phyloP scores from a whole-genome alignment of 2,888 invertebrate species.

The Cataglyphis livida region DNA sequence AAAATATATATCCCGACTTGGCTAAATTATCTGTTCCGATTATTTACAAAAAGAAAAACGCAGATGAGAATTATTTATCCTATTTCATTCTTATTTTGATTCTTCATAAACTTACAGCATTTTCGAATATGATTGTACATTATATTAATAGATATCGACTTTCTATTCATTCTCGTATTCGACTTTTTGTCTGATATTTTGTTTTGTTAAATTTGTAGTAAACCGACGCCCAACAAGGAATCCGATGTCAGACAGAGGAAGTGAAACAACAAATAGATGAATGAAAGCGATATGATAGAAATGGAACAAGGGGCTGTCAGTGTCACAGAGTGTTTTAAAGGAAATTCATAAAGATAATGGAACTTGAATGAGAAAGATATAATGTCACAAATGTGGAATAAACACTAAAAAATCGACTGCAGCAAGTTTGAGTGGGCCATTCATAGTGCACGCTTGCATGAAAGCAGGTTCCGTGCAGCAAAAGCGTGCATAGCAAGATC shows the following conservation, averaged over 20 bases:
- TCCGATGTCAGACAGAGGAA: slow-evolving; percentile 85
- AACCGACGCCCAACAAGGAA: slow-evolving; percentile 84
- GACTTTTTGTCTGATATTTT: neutral
- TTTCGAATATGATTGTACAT: neutral
- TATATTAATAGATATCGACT: neutral
- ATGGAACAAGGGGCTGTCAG: slow-evolving; percentile 38
- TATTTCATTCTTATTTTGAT: neutral
- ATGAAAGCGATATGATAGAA: slow-evolving; percentile 68
- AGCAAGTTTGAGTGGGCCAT: slow-evolving; percentile 54
- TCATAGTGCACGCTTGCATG: slow-evolving; percentile 61
- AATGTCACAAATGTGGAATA: slow-evolving; percentile 38
- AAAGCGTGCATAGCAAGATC: slow-evolving; percentile 58
- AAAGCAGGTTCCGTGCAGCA: slow-evolving; percentile 59
- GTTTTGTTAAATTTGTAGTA: slow-evolving; percentile 72
- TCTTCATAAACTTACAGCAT: neutral
- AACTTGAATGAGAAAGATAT: slow-evolving; percentile 33
- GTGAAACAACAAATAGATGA: slow-evolving; percentile 73
- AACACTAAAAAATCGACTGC: slow-evolving; percentile 55
- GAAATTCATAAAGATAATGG: slow-evolving; percentile 56
- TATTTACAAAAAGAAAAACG: slow-evolving; percentile 24
- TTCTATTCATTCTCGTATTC: neutral
- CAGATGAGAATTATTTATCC: slow-evolving; percentile 17
- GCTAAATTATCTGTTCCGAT: slow-evolving; percentile 26
- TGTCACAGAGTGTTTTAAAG: slow-evolving; percentile 65
- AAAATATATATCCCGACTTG: slow-evolving; percentile 50